These are phyloP conservation scores for Eupeodes latifasciatus DNA, from an alignment of 2,888 invertebrate genomes.

Conservation along the genomic window DNA sequence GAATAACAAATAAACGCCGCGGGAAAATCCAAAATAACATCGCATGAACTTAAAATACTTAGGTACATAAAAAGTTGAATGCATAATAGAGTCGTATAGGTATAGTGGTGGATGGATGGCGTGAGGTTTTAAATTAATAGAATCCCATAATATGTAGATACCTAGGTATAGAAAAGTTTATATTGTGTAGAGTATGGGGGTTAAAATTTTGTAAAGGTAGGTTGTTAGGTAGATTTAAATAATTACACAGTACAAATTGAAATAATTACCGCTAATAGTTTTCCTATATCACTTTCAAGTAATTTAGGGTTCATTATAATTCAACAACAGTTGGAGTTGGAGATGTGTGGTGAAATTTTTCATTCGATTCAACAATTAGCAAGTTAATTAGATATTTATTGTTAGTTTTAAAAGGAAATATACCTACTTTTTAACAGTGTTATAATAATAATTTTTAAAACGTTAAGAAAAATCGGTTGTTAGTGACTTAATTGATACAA, in stretches of 20 bases:
- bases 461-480: no score
- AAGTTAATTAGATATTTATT: constrained; percentile 40
- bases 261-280: constrained; percentile 69
- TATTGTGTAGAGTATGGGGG: not conserved
- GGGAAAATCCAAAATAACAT: constrained; percentile 19
- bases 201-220: not conserved
- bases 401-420: not conserved
- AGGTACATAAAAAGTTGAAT: not conserved
- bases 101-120: no score
- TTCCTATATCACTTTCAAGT: constrained; percentile 68
- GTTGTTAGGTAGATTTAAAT: not conserved
- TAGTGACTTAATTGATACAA: no score
- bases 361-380: constrained; percentile 24
- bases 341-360: not conserved
- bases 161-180: no score
- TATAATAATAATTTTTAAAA: not conserved
- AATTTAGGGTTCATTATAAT: constrained; percentile 53
- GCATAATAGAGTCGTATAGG: not conserved
- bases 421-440: not conserved
- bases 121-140: constrained; percentile 48
- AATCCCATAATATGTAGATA: not conserved
- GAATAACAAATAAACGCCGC: not conserved
- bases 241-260: constrained; percentile 39
- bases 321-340: not conserved
- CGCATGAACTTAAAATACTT: not conserved